These are phyloP conservation scores for Psittacus erithacus DNA, from an alignment of 2,113 vertebrate genomes.

Conservation along the genomic window DNA sequence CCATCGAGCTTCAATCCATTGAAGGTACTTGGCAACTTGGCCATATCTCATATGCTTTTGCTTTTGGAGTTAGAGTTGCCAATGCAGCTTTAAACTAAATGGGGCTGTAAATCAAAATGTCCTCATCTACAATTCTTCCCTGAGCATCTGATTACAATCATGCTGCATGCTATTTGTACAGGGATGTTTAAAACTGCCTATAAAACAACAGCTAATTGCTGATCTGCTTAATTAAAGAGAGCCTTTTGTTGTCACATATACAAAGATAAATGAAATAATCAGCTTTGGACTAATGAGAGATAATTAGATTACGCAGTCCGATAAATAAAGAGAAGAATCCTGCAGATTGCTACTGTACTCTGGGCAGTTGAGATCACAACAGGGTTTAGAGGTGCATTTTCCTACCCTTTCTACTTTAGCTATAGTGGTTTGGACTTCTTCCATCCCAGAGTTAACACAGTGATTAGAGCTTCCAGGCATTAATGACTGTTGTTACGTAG, in stretches of 20 bases:
- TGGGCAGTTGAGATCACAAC: conserved; percentile 28
- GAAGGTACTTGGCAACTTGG: neutral
- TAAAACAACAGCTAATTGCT: conserved; percentile 88
- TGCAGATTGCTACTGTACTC: conserved; percentile 57
- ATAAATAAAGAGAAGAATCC: conserved; percentile 84
- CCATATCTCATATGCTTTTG: conserved; percentile 17
- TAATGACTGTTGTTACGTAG: neutral
- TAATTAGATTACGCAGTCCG: conserved; percentile 85
- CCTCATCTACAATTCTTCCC: conserved; percentile 66
- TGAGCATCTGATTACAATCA: conserved; percentile 79
- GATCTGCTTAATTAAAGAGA: conserved; percentile 88
- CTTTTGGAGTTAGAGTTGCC: conserved; percentile 57
- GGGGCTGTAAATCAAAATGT: conserved; percentile 78
- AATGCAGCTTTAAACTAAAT: conserved; percentile 70
- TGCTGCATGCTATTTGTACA: conserved; percentile 77
- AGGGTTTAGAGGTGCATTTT: neutral
- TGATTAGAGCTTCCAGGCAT: neutral
- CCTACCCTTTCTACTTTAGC: conserved; percentile 4
- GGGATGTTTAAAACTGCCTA: conserved; percentile 83
- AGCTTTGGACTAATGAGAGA: conserved; percentile 88
- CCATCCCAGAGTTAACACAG: neutral
- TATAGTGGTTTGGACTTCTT: neutral
- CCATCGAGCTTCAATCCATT: neutral
- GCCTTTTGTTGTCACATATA: conserved; percentile 87
- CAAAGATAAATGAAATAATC: conserved; percentile 93